Evolutionary conservation across 2,888 invertebrate genomes (phyloP).

Genomic region (Thyatira batis): DNA sequence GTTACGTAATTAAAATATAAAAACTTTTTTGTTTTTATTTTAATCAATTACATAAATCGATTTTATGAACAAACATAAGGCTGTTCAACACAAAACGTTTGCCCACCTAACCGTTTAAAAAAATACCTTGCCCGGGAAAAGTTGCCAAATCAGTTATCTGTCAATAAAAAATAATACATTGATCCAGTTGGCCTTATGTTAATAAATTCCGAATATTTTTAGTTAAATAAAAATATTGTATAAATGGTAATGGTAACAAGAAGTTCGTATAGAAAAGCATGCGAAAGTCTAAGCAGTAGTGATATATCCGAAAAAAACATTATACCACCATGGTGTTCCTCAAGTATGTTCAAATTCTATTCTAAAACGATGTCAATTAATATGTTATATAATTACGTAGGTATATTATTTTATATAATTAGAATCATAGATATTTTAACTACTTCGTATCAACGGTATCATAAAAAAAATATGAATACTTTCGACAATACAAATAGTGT

Average conservation of each 20-base stretch:
- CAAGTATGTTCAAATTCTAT: conserved; percentile 38
- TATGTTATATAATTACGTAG: too few relatives aligned
- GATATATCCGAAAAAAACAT: conserved; percentile 48
- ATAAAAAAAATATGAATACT: not conserved
- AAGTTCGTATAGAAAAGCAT: conserved; percentile 45
- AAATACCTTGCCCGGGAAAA: conserved; percentile 1
- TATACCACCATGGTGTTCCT: conserved; percentile 66
- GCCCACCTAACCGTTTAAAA: not conserved
- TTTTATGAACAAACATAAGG: not conserved
- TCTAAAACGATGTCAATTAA: not conserved
- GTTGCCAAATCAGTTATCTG: not conserved
- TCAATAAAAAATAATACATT: conserved; percentile 1
- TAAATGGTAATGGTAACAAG: conserved; percentile 55
- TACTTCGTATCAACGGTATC: not conserved
- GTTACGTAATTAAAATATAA: too few relatives aligned
- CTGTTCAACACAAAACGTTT: not conserved
- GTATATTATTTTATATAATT: not conserved
- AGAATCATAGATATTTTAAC: too few relatives aligned
- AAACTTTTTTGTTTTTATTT: not conserved
- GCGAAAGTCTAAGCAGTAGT: conserved; percentile 48
- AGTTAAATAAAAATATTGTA: conserved; percentile 7
- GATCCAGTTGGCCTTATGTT: conserved; percentile 6
- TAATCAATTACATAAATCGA: not conserved
- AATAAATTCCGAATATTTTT: not conserved
- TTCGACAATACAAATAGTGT: not conserved